Base-by-base conservation (phyloP, 2,113 vertebrate species). In the Prinia subflava region DNA sequence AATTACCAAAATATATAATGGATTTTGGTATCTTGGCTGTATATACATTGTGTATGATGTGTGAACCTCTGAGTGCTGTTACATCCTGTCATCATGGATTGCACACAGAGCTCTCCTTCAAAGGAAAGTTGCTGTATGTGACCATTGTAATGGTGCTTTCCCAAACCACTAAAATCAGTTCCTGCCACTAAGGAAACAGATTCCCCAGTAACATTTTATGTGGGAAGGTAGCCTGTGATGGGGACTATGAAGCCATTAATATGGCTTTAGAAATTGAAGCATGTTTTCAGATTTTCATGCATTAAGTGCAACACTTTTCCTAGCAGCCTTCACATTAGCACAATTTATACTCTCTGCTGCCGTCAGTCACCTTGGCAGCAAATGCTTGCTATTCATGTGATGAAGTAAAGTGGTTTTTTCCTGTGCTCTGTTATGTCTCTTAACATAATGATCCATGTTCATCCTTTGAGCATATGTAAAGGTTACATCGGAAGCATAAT, bases 1-100 rank as follows among this genome's bases (percentile, higher is more conserved):
- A 27, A 44, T 42, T 70, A 46, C 27, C 33, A 47, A 64, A 56
- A 57, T 18, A 6, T 10, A 7, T 28, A 0, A 13, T 6, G 23
- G 25, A 13, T 35, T 89, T 77, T 27, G 22, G 6, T 50, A 35
- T 44, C 46, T 49, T 46, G 17, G 13, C 5, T 25, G 31, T 22
- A 5, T 9, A 15, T 18, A 25, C 23, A 7, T 30, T n/a, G 24
- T 25, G 23, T 16, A 16, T 0, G 1, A 30, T 0, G 0, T n/a
- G 24, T 1, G 5, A 60, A 60, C 1, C 35, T 18, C 10, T 35
- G 39, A 14, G 50, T 3, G 8, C 24, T 75, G 24, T 13, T 55
- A 13, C 12, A 10, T 21, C 50, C 76, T 47, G 13, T 46, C 2
- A 3, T 22, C 18, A 41, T 7, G 17, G 41, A 11, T 44, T 73